These are phyloP conservation scores for Oxyura jamaicensis DNA, from an alignment of 2,113 vertebrate species.

Conservation along the genomic window DNA sequence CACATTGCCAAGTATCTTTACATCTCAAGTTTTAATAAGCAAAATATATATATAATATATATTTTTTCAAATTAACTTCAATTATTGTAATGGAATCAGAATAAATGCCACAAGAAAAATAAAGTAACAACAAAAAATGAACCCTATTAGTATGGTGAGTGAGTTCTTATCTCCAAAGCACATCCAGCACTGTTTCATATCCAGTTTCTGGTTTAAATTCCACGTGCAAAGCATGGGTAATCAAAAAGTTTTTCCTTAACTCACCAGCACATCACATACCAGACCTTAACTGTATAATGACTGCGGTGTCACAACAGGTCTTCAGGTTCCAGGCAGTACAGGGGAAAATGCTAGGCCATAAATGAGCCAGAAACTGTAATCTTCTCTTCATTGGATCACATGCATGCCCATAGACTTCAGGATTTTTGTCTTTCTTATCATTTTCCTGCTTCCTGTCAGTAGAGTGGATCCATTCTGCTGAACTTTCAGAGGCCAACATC, in stretches of 20 bases:
- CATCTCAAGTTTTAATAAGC: neutral
- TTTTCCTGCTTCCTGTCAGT: neutral
- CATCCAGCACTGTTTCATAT: conserved; percentile 41
- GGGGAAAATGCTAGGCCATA: neutral
- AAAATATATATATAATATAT: too few relatives aligned
- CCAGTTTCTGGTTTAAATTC: conserved; percentile 36
- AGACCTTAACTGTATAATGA: conserved; percentile 49
- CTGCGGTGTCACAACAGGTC: conserved; percentile 20
- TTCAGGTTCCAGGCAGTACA: neutral
- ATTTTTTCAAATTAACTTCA: too few relatives aligned
- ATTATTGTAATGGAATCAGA: conserved; percentile 22
- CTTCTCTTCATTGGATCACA: neutral
- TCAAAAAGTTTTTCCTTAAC: conserved; percentile 64
- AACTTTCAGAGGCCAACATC: neutral
- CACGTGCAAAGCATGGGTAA: conserved; percentile 52
- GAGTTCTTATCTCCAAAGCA: conserved; percentile 45
- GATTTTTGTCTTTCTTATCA: neutral
- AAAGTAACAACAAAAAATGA: neutral
- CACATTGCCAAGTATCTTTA: neutral
- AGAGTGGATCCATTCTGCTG: neutral
- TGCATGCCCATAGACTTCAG: neutral
- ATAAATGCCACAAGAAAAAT: neutral
- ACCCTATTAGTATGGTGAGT: neutral
- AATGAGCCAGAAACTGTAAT: neutral
- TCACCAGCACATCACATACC: conserved; percentile 50